Percentiles rank a stretch among this genome's conserved stretches.
Conservation (phyloP, 2,888 invertebrate genomes). For the Sipha maydis region DNA sequence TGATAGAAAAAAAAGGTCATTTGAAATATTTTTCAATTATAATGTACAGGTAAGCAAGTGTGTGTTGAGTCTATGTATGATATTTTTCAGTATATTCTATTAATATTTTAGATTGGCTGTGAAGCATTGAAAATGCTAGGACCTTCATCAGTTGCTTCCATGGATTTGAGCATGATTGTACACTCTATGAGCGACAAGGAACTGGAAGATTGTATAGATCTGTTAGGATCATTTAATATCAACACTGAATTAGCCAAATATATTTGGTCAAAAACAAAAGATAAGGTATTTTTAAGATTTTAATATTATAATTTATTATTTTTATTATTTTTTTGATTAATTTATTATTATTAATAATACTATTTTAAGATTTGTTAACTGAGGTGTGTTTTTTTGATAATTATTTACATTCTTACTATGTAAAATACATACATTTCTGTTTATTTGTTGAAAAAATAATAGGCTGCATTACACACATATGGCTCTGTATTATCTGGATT, state of each 20-base stretch:
- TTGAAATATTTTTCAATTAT: conserved; percentile 43
- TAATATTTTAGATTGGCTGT: conserved; percentile 40
- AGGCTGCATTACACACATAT: conserved; percentile 51
- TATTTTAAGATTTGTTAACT: background rate
- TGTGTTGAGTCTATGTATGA: background rate
- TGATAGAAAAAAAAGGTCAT: conserved; percentile 23
- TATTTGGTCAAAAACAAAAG: conserved; percentile 40
- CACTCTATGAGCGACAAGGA: conserved; percentile 42
- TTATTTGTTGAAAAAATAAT: background rate
- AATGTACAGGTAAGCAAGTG: background rate
- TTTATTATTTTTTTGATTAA: too few relatives aligned
- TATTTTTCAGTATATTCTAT: background rate
- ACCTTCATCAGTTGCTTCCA: conserved; percentile 30
- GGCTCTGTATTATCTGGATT: conserved; percentile 53
- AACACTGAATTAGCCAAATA: conserved; percentile 21
- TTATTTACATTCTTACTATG: background rate
- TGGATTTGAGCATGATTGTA: conserved; percentile 17
- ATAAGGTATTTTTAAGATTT: conserved; percentile 20
- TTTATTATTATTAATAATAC: too few relatives aligned
- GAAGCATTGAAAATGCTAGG: conserved; percentile 52
- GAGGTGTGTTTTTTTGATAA: too few relatives aligned
- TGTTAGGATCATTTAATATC: conserved; percentile 47
- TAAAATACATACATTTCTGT: background rate
- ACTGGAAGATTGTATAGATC: conserved; percentile 43
- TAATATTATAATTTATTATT: too few relatives aligned